phyloP scores from a whole-genome alignment of 2,113 vertebrate genomes.

The Coptodon bakossiorum region DNA sequence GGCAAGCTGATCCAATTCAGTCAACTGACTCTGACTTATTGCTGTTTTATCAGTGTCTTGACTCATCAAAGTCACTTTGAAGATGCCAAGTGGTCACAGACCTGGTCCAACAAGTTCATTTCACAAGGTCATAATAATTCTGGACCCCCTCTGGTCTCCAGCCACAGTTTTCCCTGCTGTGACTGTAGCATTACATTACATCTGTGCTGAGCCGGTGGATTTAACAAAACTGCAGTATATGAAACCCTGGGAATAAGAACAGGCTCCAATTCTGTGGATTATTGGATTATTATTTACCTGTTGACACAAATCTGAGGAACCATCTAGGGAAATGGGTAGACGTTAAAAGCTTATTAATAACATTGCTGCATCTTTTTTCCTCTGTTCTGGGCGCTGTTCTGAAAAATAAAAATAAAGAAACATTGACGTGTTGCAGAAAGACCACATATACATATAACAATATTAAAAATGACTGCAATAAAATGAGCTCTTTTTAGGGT shows the following conservation, averaged over 20 bases:
- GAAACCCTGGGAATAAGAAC: background rate
- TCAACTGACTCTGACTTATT: background rate
- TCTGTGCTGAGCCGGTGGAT: rapidly evolving
- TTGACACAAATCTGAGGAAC: background rate
- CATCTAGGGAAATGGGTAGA: background rate
- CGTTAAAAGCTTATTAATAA: background rate
- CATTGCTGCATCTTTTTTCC: background rate
- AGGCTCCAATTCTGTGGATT: background rate
- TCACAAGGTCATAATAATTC: background rate
- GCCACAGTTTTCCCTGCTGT: background rate
- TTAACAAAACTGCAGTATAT: background rate
- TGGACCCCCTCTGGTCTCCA: background rate
- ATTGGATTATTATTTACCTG: background rate
- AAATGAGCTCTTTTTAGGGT: background rate
- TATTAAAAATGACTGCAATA: background rate
- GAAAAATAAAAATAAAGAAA: background rate
- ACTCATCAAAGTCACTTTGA: background rate
- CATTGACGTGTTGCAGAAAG: background rate
- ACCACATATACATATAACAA: background rate
- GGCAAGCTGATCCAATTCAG: background rate
- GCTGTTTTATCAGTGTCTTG: background rate
- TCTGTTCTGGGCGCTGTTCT: background rate
- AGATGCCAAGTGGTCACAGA: background rate
- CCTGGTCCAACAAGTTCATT: background rate
- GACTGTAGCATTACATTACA: background rate